These are phyloP conservation scores for Scrobipalpa atriplicella DNA, from an alignment of 2,888 invertebrate genomes.

Conservation along the genomic window DNA sequence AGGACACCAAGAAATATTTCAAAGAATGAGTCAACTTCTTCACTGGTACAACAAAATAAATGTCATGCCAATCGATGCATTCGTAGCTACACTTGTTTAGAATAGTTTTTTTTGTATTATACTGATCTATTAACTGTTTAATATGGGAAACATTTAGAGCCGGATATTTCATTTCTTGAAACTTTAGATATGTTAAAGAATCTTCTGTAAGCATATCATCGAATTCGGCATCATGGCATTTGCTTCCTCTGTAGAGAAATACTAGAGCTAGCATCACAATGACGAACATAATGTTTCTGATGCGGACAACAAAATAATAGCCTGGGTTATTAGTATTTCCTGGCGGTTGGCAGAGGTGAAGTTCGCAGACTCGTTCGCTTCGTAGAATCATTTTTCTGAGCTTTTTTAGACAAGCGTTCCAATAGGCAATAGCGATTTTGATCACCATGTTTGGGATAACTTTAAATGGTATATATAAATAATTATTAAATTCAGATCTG, in stretches of 20 bases:
- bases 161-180: not conserved
- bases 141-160: slow-evolving; percentile 29
- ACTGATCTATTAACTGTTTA: slow-evolving; percentile 32
- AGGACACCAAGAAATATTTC: slow-evolving; percentile 52
- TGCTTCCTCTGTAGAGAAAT: slow-evolving; percentile 32
- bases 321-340: not conserved
- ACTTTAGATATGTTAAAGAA: slow-evolving; percentile 35
- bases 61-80: slow-evolving; percentile 43
- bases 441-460: not conserved
- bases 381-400: not conserved
- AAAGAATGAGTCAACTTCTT: slow-evolving; percentile 46
- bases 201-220: slow-evolving; percentile 37
- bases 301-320: not conserved
- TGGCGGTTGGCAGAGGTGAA: not conserved
- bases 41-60: slow-evolving; percentile 53
- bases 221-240: slow-evolving; percentile 33
- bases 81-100: slow-evolving; percentile 50
- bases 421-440: not conserved
- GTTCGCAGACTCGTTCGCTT: not conserved
- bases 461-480: too few species aligned
- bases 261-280: slow-evolving; percentile 34
- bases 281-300: slow-evolving; percentile 34
- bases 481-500: not conserved
- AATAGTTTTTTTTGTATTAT: slow-evolving; percentile 45
- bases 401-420: not conserved